These are phyloP conservation scores for Pyrrhia umbra DNA, from an alignment of 2,888 invertebrate species.

Conservation along the genomic window DNA sequence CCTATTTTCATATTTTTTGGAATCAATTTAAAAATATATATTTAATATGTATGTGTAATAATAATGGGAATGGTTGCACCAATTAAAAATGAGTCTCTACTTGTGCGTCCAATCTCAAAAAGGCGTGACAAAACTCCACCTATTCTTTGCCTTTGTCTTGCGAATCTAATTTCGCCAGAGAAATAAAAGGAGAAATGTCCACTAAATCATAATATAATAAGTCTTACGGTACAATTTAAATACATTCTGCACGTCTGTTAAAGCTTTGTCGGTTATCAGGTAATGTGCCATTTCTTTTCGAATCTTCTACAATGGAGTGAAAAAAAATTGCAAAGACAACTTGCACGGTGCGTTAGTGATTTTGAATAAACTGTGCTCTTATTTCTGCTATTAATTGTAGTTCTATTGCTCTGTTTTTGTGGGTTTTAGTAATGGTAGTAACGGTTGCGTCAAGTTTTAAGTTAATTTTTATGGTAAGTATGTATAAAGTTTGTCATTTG, in stretches of 20 bases:
- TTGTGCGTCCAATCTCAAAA: slow-evolving; percentile 14
- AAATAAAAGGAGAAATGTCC: slow-evolving; percentile 32
- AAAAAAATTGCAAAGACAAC: slow-evolving; percentile 62
- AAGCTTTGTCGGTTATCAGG: slow-evolving; percentile 68
- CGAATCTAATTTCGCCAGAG: slow-evolving; percentile 24
- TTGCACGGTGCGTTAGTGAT: slow-evolving; percentile 37
- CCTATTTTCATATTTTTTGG: too few relatives aligned
- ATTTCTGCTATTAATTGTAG: slow-evolving; percentile 9
- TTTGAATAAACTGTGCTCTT: slow-evolving; percentile 42
- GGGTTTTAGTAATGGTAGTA: not conserved
- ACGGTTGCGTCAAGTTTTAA: not conserved
- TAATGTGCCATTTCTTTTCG: slow-evolving; percentile 60
- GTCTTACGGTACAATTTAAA: slow-evolving; percentile 54
- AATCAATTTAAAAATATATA: too few relatives aligned
- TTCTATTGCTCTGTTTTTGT: not conserved
- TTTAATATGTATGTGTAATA: too few relatives aligned
- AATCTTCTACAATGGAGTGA: slow-evolving; percentile 53
- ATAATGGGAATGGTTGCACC: too few relatives aligned
- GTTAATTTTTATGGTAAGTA: too few relatives aligned
- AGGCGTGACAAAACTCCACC: slow-evolving; percentile 17
- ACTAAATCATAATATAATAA: slow-evolving; percentile 64
- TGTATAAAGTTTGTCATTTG: too few relatives aligned
- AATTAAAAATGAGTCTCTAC: not conserved
- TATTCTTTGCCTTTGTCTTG: slow-evolving; percentile 14
- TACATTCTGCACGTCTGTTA: slow-evolving; percentile 67